phyloP scores from a whole-genome alignment of 2,797 vertebrate species.

The Sphaeramia orbicularis region DNA sequence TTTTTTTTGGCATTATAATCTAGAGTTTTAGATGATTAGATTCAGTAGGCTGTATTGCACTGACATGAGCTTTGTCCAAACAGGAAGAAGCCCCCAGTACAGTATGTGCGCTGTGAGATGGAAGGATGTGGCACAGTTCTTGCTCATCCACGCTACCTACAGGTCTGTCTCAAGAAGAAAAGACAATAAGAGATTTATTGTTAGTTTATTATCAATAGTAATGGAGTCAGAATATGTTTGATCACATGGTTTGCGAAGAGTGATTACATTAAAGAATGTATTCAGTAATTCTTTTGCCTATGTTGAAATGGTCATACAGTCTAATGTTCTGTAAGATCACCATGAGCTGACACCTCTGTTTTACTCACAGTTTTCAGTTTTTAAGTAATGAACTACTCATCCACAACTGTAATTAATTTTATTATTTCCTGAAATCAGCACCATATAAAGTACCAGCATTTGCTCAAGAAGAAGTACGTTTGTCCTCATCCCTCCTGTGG shows the following conservation, averaged over 20 bases:
- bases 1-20: neutral
- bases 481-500: slow-evolving; percentile 97
- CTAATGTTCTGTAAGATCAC: too few species aligned
- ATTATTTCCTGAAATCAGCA: slow-evolving; percentile 81
- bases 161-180: slow-evolving; percentile 83
- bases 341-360: too few species aligned
- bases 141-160: slow-evolving; percentile 96
- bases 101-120: slow-evolving; percentile 98
- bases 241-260: too few species aligned
- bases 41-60: slow-evolving; percentile 1
- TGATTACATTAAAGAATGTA: too few species aligned
- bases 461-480: slow-evolving; percentile 98
- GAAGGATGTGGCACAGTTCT: slow-evolving; percentile 97
- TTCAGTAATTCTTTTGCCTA: too few species aligned
- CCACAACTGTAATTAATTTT: too few species aligned
- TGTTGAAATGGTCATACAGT: too few species aligned
- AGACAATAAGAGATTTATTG: too few species aligned
- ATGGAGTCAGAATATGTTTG: too few species aligned
- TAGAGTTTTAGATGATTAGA: neutral
- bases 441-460: slow-evolving; percentile 99
- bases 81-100: slow-evolving; percentile 98
- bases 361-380: too few species aligned
- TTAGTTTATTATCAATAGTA: too few species aligned
- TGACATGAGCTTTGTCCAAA: slow-evolving; percentile 16
- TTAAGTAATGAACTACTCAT: too few species aligned